Evolutionary conservation across 2,797 vertebrate species (phyloP), one percentile per base, ranked within the genome.

Genomic region (Chaetodon trifasciatus): DNA sequence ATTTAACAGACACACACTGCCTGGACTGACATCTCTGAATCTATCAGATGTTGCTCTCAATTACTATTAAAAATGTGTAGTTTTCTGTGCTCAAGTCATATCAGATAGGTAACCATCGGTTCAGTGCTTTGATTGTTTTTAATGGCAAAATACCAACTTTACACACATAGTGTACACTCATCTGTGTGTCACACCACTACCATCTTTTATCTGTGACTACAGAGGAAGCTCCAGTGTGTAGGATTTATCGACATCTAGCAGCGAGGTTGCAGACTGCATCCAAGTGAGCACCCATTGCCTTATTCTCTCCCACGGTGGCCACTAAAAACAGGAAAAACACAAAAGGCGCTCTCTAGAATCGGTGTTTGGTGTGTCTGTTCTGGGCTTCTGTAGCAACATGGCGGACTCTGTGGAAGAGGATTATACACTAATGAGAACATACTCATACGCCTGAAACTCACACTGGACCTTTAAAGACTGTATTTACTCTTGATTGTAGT

Each of bases 21-120:
- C 63, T 68, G 72, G 17, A 56, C 69, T 82, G 78, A 82, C 82
- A 85, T 53, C 44, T 88, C 78, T 68, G 53, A 81, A 86, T 84
- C 71, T 63, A 58, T 88, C 39, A 24, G 56, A 64, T 57, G 57
- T 53, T 78, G 52, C 57, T 50, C 68, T 68, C 46, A 60, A 8
- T 77, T 63, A 85, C 88, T 52, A 83, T 87, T 67, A 76, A 72
- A 88, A 77, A 89, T 87, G 32, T 53, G 44, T 86, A 69, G 21
- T 77, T 89, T 87, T 72, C 66, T 68, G 53, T 61, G 61, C 24
- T 55, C 16, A 70, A 12, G 57, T 44, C 17, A 56, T 68, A 76
- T 89, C 67, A 61, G 53, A 58, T 76, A 68, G 71, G 73, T 39
- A 19, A 13, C 15, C 63, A 47, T 42, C 15, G 37, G 46, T 49